phyloP scores from a whole-genome alignment of 1,140 invertebrate species.

The Musca vetustissima region DNA sequence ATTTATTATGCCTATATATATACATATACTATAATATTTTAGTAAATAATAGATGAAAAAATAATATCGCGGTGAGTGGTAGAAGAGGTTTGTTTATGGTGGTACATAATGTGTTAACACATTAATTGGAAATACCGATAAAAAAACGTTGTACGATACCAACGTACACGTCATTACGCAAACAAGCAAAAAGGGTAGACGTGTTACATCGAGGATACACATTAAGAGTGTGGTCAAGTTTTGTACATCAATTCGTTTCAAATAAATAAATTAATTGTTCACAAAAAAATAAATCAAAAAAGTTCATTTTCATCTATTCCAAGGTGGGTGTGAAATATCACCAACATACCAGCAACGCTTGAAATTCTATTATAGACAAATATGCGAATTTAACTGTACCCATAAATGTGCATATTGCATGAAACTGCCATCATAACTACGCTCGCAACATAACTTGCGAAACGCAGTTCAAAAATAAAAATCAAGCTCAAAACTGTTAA shows the following conservation, averaged over 20 bases:
- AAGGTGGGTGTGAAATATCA: not conserved
- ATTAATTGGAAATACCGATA: constrained; percentile 17
- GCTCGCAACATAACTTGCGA: constrained; percentile 19
- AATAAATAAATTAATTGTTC: constrained; percentile 3
- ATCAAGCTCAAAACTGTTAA: too few relatives aligned
- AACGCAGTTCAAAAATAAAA: constrained; percentile 6
- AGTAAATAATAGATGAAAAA: constrained; percentile 11
- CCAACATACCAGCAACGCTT: not conserved
- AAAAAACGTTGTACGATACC: not conserved
- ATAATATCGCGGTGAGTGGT: not conserved
- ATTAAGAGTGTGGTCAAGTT: not conserved
- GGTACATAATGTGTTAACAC: constrained; percentile 19
- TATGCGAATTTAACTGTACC: not conserved
- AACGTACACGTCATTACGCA: too few relatives aligned
- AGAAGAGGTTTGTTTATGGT: too few relatives aligned
- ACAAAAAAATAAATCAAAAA: constrained; percentile 16
- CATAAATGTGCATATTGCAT: too few relatives aligned
- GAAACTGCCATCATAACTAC: too few relatives aligned
- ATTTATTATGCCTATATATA: not conserved
- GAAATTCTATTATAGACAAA: not conserved
- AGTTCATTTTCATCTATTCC: not conserved
- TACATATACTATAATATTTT: too few relatives aligned
- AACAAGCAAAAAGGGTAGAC: not conserved
- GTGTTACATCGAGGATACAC: not conserved
- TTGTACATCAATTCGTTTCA: not conserved